Percentiles rank a stretch among this genome's conserved stretches.
These are phyloP conservation scores for Hippocampus kuda DNA, from an alignment of 2,797 vertebrate genomes.

Conservation along the genomic window DNA sequence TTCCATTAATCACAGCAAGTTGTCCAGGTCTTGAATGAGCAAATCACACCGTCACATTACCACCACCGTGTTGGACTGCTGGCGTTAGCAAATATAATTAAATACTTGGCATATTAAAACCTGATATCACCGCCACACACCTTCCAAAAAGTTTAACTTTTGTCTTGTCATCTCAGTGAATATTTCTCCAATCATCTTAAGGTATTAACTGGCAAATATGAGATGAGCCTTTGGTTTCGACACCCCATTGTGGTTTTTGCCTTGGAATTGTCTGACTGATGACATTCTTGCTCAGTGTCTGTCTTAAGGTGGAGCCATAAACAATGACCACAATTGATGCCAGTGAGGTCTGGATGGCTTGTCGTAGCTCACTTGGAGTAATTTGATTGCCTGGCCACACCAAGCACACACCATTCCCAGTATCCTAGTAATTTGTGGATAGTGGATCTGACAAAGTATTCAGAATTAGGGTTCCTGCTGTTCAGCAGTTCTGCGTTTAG, in stretches of 20 bases:
- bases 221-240: neutral
- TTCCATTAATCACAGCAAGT: neutral
- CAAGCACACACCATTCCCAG: neutral
- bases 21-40: neutral
- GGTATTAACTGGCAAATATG: neutral
- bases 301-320: too few relatives aligned
- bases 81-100: neutral
- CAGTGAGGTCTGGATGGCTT: neutral
- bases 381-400: too few relatives aligned
- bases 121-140: too few relatives aligned
- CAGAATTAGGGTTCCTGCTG: too few relatives aligned
- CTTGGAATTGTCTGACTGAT: neutral
- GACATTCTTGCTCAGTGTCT: too few relatives aligned
- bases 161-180: neutral
- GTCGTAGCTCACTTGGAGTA: neutral
- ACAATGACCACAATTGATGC: neutral
- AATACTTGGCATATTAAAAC: neutral
- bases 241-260: neutral
- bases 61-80: neutral
- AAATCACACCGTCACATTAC: neutral
- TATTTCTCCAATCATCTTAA: neutral
- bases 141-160: neutral
- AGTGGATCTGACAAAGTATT: too few relatives aligned
- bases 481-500: too few relatives aligned
- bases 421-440: too few relatives aligned